Base-by-base conservation (phyloP, 1,140 invertebrate species). In the Probaryconus sp. region DNA sequence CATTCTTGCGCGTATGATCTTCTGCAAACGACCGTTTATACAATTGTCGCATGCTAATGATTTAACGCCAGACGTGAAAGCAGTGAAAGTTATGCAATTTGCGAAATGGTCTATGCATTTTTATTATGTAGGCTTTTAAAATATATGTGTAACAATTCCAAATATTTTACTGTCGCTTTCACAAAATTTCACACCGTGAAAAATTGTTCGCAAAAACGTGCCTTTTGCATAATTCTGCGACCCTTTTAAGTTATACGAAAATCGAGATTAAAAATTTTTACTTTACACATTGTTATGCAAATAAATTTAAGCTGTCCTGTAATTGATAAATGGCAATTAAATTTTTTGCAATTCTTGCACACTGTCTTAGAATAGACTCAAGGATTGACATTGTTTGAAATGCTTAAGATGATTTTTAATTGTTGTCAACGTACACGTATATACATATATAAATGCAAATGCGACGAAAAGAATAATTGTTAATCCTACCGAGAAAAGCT, bases 401-500 rank as follows among this genome's bases (percentile, higher is more conserved):
- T n/a, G n/a, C n/a, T 30, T 42, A 16, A 26, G 31, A 43, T 56
- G 4, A 20, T 18, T 56, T 38, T 30, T 42, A 42, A 56, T 42
- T 33, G 4, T 1, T 6, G 26, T 53, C 26, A 26, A 40, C 24
- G 33, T 42, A 30, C 10, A 58, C n/a, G n/a, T n/a, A n/a, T n/a
- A n/a, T n/a, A n/a, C n/a, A n/a, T n/a, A n/a, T n/a, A n/a, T n/a
- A 58, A 60, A 26, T 16, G 31, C 4, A 5, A 10, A 26, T 16
- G 1, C n/a, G n/a, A n/a, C n/a, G 35, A 26, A 30, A 18, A 40
- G 20, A 11, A 5, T 35, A 13, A 13, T 10, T 35, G 5, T 35
- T 10, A 35, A 10, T 48, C 81, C 80, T 77, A 90, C 91, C 91
- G 78, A 91, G 89, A 77, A 89, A 90, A 73, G 90, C 89, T 16